Conservation (phyloP, 2,888 invertebrate genomes). For the Drosophila yooni region DNA sequence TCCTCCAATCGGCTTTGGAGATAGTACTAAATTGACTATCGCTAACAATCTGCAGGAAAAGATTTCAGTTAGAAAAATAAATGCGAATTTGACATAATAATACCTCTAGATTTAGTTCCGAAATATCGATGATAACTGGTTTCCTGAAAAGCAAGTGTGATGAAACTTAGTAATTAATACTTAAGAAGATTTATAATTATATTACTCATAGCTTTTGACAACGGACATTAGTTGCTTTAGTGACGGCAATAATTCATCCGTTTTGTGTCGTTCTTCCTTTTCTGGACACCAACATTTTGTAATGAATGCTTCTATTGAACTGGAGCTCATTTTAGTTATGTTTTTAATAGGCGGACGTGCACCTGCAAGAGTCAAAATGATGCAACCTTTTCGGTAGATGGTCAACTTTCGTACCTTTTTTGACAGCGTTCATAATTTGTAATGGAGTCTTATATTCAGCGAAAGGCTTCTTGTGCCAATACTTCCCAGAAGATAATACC, state of each 20-base stretch:
- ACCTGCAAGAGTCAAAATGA: neutral
- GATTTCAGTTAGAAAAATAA: too few species aligned
- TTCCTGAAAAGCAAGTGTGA: too few species aligned
- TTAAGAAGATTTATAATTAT: neutral
- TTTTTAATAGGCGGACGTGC: neutral
- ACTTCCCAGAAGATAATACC: slow-evolving; percentile 25
- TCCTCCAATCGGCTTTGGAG: neutral
- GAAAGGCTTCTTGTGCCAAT: slow-evolving; percentile 5
- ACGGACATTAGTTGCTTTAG: accelerated
- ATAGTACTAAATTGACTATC: neutral
- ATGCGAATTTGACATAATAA: too few species aligned
- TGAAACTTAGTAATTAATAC: too few species aligned
- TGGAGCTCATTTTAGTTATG: too few species aligned
- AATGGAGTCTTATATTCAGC: neutral
- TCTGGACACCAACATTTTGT: neutral
- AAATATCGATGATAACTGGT: too few species aligned
- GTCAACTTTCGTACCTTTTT: neutral
- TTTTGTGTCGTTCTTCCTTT: neutral
- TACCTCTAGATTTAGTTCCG: too few species aligned
- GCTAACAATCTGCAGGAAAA: neutral
- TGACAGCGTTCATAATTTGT: neutral
- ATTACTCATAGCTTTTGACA: too few species aligned
- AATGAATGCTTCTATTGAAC: neutral
- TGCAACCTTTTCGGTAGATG: neutral
- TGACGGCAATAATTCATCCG: neutral